Evolutionary conservation across 2,797 vertebrate species (phyloP).

Genomic region (Peromyscus aztecus): DNA sequence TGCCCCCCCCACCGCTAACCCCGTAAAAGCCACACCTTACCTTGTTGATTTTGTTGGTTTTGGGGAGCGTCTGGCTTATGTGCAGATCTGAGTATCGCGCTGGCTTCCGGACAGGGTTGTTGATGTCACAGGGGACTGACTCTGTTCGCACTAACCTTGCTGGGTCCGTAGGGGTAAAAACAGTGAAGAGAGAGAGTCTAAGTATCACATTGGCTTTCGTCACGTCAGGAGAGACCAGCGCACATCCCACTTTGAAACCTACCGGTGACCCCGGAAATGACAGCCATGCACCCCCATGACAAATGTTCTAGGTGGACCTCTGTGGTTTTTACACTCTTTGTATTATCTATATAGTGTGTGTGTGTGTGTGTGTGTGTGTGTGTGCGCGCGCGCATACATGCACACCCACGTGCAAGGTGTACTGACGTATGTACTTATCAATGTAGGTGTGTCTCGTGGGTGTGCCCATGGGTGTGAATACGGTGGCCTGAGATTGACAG

Average conservation of each 20-base stretch:
- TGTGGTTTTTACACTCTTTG: neutral
- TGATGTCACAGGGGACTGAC: slow-evolving; percentile 99
- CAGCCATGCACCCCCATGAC: accelerated
- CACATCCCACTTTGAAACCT: neutral
- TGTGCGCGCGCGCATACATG: neutral
- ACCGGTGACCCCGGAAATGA: neutral
- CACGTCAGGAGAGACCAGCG: neutral
- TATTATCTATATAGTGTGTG: neutral
- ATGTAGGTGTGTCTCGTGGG: neutral
- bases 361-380: neutral
- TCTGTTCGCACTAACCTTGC: slow-evolving; percentile 98
- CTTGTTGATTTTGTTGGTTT: slow-evolving; percentile 99
- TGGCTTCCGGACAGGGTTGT: slow-evolving; percentile 96
- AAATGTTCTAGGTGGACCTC: neutral
- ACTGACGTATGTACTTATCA: too few relatives aligned
- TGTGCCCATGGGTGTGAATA: neutral
- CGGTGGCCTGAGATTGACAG: neutral
- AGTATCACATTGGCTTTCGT: slow-evolving; percentile 47
- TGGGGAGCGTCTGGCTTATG: slow-evolving; percentile 99
- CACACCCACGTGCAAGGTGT: too few relatives aligned
- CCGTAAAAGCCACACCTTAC: slow-evolving; percentile 86
- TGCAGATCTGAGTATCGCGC: slow-evolving; percentile 96
- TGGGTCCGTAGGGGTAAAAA: slow-evolving; percentile 85
- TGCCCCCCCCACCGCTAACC: neutral
- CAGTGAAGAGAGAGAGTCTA: slow-evolving; percentile 64